These are phyloP conservation scores for Eupithecia abbreviata DNA, from an alignment of 2,888 invertebrate genomes.

Conservation along the genomic window DNA sequence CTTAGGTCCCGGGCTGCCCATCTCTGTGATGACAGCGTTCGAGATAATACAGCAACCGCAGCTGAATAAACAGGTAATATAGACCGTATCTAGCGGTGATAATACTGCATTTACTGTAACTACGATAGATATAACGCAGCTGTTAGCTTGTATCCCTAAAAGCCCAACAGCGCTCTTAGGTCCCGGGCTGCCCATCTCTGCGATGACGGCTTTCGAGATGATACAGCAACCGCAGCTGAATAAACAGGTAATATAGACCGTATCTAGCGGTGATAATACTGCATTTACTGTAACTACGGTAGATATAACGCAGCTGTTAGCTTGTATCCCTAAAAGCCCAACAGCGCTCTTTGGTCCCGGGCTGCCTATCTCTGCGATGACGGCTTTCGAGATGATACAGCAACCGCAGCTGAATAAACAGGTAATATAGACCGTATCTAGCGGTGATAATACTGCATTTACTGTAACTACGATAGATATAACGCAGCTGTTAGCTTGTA, in stretches of 20 bases:
- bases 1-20: conserved; percentile 61
- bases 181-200: conserved; percentile 62
- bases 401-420: conserved; percentile 85
- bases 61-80: conserved; percentile 82
- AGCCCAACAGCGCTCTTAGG: conserved; percentile 50
- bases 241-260: conserved; percentile 72
- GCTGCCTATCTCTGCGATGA: conserved; percentile 61
- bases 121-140: conserved; percentile 43
- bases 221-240: conserved; percentile 84
- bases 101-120: too few relatives aligned
- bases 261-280: too few relatives aligned
- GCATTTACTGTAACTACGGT: too few relatives aligned
- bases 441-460: too few relatives aligned
- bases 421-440: conserved; percentile 48
- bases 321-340: conserved; percentile 53
- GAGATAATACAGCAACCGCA: conserved; percentile 82
- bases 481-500: conserved; percentile 59
- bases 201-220: conserved; percentile 67
- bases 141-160: conserved; percentile 61
- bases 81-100: too few relatives aligned
- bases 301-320: conserved; percentile 57
- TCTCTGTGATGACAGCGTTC: conserved; percentile 67
- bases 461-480: too few relatives aligned
- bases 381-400: conserved; percentile 77
- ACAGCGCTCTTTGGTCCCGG: conserved; percentile 56